Evolutionary conservation across 2,888 invertebrate genomes (phyloP).

Genomic region (Apantesis nais): DNA sequence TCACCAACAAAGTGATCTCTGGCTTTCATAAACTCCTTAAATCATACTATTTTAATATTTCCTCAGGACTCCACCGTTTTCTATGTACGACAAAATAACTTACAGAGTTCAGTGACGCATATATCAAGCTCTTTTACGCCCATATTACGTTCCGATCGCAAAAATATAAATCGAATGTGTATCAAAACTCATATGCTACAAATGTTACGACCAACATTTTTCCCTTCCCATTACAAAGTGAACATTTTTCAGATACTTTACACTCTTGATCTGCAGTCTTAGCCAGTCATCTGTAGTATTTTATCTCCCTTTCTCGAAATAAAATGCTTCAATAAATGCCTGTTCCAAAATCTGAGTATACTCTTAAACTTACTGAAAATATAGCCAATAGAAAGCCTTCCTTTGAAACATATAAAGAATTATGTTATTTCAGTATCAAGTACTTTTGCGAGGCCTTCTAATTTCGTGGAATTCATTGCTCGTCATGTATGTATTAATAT

Average conservation of each 20-base stretch:
- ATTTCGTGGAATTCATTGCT: background rate
- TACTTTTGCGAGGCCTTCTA: too few species aligned
- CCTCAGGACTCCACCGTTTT: background rate
- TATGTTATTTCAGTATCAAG: background rate
- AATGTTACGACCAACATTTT: background rate
- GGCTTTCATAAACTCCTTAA: background rate
- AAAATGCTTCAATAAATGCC: conserved; percentile 4
- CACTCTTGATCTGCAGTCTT: background rate
- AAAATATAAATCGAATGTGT: background rate
- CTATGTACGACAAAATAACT: background rate
- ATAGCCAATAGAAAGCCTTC: background rate
- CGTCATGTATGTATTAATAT: background rate
- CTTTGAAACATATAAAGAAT: background rate
- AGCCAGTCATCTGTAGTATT: background rate
- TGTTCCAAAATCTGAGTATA: background rate
- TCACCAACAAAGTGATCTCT: background rate
- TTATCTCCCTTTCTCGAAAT: background rate
- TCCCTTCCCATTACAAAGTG: background rate
- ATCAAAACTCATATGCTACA: background rate
- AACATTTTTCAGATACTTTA: conserved; percentile 9
- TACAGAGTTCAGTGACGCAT: background rate
- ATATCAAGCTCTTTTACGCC: background rate
- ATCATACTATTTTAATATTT: background rate
- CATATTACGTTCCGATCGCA: background rate
- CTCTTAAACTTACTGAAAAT: conserved; percentile 2